Conservation (phyloP, 2,797 vertebrate genomes). For the Premnoplex brunnescens region DNA sequence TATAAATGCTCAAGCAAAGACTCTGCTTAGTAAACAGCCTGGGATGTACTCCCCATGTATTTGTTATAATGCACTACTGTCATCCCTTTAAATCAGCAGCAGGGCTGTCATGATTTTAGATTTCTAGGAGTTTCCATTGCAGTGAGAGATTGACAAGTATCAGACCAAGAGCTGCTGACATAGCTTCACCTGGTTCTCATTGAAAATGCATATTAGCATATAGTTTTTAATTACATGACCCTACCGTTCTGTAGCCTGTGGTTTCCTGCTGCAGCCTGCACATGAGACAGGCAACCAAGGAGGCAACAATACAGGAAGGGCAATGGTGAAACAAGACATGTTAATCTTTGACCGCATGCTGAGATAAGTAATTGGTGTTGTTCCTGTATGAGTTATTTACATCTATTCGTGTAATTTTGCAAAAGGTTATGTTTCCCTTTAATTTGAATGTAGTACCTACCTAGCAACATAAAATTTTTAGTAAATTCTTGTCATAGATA, state of each 20-base stretch:
- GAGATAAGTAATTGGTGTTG: neutral
- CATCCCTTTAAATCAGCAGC: neutral
- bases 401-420: neutral
- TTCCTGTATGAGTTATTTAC: neutral
- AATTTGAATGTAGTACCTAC: neutral
- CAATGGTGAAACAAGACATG: neutral
- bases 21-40: neutral
- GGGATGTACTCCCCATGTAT: neutral
- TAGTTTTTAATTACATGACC: neutral
- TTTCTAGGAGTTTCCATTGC: neutral
- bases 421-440: neutral
- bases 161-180: neutral
- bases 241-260: neutral
- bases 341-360: neutral
- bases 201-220: neutral
- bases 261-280: neutral
- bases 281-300: rapidly evolving
- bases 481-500: slow-evolving; percentile 41
- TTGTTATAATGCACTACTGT: neutral
- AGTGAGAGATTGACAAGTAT: neutral
- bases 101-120: neutral
- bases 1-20: neutral
- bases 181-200: neutral
- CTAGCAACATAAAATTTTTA: neutral
- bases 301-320: neutral